Evolutionary conservation across 2,113 vertebrate genomes (phyloP).

Genomic region (Eonycteris spelaea): DNA sequence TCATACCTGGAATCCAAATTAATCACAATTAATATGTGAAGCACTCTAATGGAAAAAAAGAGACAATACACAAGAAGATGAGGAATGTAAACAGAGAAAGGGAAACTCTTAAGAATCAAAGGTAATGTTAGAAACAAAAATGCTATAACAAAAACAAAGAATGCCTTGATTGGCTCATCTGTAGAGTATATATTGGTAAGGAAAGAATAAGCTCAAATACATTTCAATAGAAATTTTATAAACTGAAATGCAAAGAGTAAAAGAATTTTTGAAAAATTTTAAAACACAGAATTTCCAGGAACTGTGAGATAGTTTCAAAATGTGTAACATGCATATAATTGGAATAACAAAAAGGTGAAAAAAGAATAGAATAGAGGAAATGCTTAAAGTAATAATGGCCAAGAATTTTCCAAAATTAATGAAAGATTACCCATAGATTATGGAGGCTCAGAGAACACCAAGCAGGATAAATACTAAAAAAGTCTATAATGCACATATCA

Average conservation of each 20-base stretch:
- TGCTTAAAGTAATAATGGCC: neutral
- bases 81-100: neutral
- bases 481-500: neutral
- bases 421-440: neutral
- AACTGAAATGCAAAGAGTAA: neutral
- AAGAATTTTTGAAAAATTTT: neutral
- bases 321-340: neutral
- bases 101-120: neutral
- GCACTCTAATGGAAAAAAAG: neutral
- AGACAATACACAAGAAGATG: neutral
- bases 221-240: neutral
- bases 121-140: neutral
- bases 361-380: neutral
- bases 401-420: neutral
- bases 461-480: neutral
- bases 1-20: neutral
- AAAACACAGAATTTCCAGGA: neutral
- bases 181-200: neutral
- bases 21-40: neutral
- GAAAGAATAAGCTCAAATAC: neutral
- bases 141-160: neutral
- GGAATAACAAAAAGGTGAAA: neutral
- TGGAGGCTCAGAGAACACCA: neutral
- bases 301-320: neutral
- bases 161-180: neutral